Percentiles rank a stretch among this genome's conserved stretches.
Conservation (phyloP, 1,140 invertebrate genomes). For the Trachymyrmex cornetzi region DNA sequence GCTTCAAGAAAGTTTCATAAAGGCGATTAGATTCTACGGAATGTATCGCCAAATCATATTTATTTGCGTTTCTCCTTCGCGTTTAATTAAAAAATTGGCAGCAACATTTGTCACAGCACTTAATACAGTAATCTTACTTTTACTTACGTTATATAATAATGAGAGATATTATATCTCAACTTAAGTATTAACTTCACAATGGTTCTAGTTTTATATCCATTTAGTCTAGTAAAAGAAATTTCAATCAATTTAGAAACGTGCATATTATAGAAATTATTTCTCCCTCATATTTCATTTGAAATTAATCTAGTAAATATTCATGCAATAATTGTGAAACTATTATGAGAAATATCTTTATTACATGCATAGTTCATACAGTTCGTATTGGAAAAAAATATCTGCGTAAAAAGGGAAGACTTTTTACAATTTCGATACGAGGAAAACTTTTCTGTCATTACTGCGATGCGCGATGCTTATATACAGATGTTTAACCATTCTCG, state of each 20-base stretch:
- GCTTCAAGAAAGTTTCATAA: conserved; percentile 44
- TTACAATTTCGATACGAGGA: neutral
- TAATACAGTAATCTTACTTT: neutral
- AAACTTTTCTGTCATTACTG: conserved; percentile 54
- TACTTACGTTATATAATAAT: no score
- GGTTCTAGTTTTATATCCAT: neutral
- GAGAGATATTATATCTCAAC: neutral
- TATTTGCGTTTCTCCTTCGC: neutral
- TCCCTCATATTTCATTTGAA: neutral
- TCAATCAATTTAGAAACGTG: neutral
- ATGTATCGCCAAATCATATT: conserved; percentile 13
- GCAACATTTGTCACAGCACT: neutral
- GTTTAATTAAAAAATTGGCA: conserved; percentile 17
- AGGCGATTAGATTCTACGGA: conserved; percentile 45
- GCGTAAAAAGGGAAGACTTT: conserved; percentile 19
- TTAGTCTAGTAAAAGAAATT: neutral
- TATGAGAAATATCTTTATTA: conserved; percentile 1
- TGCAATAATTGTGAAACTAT: neutral
- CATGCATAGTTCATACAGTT: neutral
- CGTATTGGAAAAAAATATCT: neutral
- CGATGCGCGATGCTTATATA: conserved; percentile 49
- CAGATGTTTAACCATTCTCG: neutral
- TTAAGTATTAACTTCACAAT: neutral
- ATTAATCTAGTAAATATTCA: conserved; percentile 7
- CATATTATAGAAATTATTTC: neutral